Evolutionary conservation across 2,113 vertebrate genomes (phyloP), one percentile per base, ranked within the genome.

Genomic region (Muscicapa adusta): DNA sequence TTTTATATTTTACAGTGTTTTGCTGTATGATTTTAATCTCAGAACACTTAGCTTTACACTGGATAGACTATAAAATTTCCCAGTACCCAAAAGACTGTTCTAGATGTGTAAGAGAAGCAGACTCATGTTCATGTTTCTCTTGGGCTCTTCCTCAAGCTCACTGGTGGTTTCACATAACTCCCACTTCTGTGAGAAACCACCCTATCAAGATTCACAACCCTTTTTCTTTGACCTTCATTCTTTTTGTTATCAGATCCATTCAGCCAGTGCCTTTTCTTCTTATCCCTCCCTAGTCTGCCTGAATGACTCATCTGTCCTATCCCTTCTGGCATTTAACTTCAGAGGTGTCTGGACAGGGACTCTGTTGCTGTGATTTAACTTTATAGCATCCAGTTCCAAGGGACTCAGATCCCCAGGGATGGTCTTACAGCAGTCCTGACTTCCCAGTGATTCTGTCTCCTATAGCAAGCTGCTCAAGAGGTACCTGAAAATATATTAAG

Each of bases 261-360:
- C 58, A 61, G 23, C 18, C 68, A 66, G 43, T 88, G 25, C 26
- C 54, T 53, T 23, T 60, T 89, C 61, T 82, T 68, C 48, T 76
- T 75, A 65, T 60, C 6, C 33, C 42, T 79, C 24, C 45, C 6
- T 24, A 6, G 1, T 34, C 71, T 76, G 20, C 76, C 66, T 88
- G 84, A 94, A 70, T 54, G 88, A 66, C 74, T 96, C 85, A 76
- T 85, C 58, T 91, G 51, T 70, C 90, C 58, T 45, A 63, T 76
- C 24, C 77, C 62, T 91, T 91, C 85, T 58, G 71, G 78, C 77
- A 58, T 65, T 78, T 82, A 65, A 26, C 62, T 89, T 72, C 23
- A 29, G 73, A 87, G 54, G 22, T 82, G 58, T 89, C 71, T 91
- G 89, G 66, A 24, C 58, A 89, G 74, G 45, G 62, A 50, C 58